Evolutionary conservation across 2,113 vertebrate genomes (phyloP), one percentile per base, ranked within the genome.

Genomic region (Strix aluco): DNA sequence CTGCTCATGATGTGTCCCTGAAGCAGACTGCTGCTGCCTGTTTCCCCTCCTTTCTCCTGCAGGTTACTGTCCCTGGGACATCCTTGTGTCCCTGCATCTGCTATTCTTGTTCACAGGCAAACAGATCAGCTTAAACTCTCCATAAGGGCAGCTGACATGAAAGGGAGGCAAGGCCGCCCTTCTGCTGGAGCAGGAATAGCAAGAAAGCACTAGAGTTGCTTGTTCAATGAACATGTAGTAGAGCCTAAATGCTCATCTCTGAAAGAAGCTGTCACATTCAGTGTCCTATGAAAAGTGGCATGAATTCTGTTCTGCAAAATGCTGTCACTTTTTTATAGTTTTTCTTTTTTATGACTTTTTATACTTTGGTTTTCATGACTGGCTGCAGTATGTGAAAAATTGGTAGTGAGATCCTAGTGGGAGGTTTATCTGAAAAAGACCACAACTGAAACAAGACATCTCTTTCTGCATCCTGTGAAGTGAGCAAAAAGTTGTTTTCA

Each of bases 61-160:
- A 65, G 16, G 7, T 42, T 17, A 6, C 55, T 38, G n/a, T 19
- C 36, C 25, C 34, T 59, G 34, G 13, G 65, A 23, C 54, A 63
- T 25, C 22, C 36, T 26, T 20, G 15, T 57, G 46, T 61, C 51
- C 22, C 51, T 47, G 18, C 46, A 20, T 49, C 65, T 1, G 4
- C 70, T 54, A 1, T 40, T 84, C 23, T 47, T 36, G 9, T 18
- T 62, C 49, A n/a, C 21, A 30, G 32, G 15, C 74, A 92, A 63
- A 63, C 10, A 63, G 47, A n/a, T 51, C 18, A 18, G 49, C 54
- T 81, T 63, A 13, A 75, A 17, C 51, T 54, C 34, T 49, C 29
- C 3, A 0, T 7, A 15, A 79, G 46, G 54, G 32, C 71, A 61
- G 22, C 21, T n/a, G 69, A 0, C 8, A 3, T 9, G 5, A 26